Conservation (phyloP, 2,797 vertebrate genomes). For the Gallirallus australis region DNA sequence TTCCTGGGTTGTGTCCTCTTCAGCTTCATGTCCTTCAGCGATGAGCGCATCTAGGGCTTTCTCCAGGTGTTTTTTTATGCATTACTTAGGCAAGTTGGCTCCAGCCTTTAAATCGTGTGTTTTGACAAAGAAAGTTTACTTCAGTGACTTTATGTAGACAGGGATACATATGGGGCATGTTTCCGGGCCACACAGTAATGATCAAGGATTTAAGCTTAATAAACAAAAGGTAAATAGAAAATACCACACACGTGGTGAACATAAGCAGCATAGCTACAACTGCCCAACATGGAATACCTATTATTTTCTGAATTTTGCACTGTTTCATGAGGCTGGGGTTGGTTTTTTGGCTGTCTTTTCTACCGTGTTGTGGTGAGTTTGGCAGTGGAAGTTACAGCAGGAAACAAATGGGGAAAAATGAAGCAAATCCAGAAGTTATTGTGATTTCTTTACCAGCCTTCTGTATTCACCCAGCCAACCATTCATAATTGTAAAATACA, state of each 20-base stretch:
- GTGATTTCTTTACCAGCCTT: not conserved
- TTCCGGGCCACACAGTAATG: not conserved
- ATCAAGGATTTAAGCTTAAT: not conserved
- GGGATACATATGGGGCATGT: not conserved
- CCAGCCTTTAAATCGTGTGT: not conserved
- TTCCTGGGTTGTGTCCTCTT: not conserved
- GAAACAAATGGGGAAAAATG: not conserved
- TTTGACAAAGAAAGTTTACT: constrained; percentile 20
- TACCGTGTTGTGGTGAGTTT: not conserved
- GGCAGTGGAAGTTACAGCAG: not conserved
- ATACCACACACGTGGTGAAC: not conserved
- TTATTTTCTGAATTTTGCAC: not conserved
- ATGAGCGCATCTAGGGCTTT: not conserved
- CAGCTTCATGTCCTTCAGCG: not conserved
- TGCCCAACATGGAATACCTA: fast-evolving
- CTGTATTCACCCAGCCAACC: not conserved
- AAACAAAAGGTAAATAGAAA: constrained; percentile 21
- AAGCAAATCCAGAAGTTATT: not conserved
- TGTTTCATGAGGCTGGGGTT: not conserved
- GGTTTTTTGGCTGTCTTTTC: not conserved
- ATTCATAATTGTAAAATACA: not conserved
- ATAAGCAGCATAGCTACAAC: not conserved
- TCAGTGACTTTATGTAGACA: not conserved
- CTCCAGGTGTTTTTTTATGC: not conserved
- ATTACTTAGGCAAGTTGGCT: not conserved